A percentile compares a stretch with the other conserved stretches of the same genome.
These are phyloP conservation scores for Rhodinocichla rosea DNA, from an alignment of 2,113 vertebrate species.

Conservation along the genomic window DNA sequence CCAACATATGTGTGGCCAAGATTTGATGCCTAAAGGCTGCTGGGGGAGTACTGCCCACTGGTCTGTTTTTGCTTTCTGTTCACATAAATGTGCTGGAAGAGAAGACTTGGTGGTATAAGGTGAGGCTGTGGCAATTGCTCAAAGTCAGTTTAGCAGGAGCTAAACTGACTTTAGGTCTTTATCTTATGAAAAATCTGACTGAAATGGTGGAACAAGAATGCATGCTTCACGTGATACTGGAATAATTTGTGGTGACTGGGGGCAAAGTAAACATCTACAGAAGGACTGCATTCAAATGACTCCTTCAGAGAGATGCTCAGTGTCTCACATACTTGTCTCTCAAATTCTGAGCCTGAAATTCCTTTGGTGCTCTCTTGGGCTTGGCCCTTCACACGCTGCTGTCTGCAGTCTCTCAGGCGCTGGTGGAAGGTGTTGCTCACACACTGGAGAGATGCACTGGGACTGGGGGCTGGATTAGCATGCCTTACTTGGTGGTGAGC, in stretches of 20 bases:
- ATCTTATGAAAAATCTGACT: not conserved
- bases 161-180: not conserved
- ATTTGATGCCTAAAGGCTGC: not conserved
- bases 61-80: not conserved
- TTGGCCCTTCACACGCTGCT: not conserved
- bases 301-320: not conserved
- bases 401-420: not conserved
- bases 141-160: not conserved
- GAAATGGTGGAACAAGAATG: not conserved
- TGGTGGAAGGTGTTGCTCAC: not conserved
- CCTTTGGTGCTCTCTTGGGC: not conserved
- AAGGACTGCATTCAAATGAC: not conserved
- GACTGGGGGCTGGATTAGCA: not conserved
- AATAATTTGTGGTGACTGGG: not conserved
- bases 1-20: not conserved
- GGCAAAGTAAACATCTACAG: not conserved
- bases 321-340: not conserved
- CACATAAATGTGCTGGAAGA: not conserved
- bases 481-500: not conserved
- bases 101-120: not conserved
- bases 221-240: not conserved
- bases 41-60: not conserved
- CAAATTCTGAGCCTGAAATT: not conserved
- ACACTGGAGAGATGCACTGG: not conserved
- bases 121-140: not conserved